Evolutionary conservation across 2,797 vertebrate genomes (phyloP).

Genomic region (Crocidura indochinensis): DNA sequence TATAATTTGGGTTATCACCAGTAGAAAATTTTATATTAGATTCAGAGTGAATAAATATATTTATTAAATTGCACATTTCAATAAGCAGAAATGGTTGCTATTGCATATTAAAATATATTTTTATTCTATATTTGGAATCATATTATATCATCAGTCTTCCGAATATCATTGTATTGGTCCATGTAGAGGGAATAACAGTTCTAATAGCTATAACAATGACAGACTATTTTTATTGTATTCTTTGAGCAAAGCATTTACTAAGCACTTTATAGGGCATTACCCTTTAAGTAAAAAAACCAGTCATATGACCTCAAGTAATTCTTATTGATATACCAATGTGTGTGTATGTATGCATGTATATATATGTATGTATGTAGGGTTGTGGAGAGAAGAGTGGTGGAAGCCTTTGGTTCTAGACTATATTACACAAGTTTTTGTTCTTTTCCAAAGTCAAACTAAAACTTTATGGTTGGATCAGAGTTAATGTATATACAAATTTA

Average conservation of each 20-base stretch:
- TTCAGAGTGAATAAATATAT: neutral
- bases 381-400: too few relatives aligned
- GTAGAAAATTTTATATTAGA: neutral
- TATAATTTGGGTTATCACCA: neutral
- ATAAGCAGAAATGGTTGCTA: neutral
- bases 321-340: neutral
- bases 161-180: neutral
- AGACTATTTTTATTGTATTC: neutral
- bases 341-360: too few relatives aligned
- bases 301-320: neutral
- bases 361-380: too few relatives aligned
- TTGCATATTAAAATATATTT: slow-evolving; percentile 22
- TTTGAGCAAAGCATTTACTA: neutral
- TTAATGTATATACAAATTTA: neutral
- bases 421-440: neutral
- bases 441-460: neutral
- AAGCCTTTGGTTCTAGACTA: slow-evolving; percentile 2
- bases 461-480: neutral
- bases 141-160: neutral
- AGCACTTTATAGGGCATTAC: neutral
- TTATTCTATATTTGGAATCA: neutral
- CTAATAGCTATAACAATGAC: neutral
- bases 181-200: slow-evolving; percentile 7
- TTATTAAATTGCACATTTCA: neutral
- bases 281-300: slow-evolving; percentile 16